Percentiles rank a stretch among this genome's conserved stretches.
Evolutionary conservation across 2,113 vertebrate species (phyloP).

Genomic region (Gambusia holbrooki): DNA sequence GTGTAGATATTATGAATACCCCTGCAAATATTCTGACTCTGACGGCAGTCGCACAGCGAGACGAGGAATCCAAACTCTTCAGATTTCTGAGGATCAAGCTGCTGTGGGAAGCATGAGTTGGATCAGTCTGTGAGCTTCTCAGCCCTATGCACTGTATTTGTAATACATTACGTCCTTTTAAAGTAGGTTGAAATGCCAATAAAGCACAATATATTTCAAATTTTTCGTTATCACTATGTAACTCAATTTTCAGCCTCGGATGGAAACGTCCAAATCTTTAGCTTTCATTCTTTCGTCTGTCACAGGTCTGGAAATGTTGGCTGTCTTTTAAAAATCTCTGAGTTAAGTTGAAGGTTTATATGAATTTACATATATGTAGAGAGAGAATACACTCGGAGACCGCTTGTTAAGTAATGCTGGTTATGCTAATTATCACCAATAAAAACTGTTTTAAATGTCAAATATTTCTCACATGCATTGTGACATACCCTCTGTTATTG

Average conservation of each 20-base stretch:
- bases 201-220: too few relatives aligned
- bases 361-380: too few relatives aligned
- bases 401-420: too few relatives aligned
- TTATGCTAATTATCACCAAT: too few relatives aligned
- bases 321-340: too few relatives aligned
- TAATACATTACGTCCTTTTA: neutral
- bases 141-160: neutral
- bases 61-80: neutral
- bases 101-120: neutral
- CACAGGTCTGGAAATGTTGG: too few relatives aligned
- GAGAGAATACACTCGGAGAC: too few relatives aligned
- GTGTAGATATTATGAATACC: neutral
- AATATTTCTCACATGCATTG: too few relatives aligned
- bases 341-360: too few relatives aligned
- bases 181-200: neutral
- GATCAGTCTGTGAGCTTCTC: neutral
- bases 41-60: neutral
- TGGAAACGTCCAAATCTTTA: neutral
- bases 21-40: slow-evolving; percentile 1
- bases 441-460: too few relatives aligned
- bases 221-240: neutral
- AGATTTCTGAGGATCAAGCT: neutral
- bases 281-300: too few relatives aligned
- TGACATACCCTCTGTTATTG: too few relatives aligned
- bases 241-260: neutral